These are phyloP conservation scores for Chelonia mydas DNA, from an alignment of 2,797 vertebrate genomes.

Conservation along the genomic window DNA sequence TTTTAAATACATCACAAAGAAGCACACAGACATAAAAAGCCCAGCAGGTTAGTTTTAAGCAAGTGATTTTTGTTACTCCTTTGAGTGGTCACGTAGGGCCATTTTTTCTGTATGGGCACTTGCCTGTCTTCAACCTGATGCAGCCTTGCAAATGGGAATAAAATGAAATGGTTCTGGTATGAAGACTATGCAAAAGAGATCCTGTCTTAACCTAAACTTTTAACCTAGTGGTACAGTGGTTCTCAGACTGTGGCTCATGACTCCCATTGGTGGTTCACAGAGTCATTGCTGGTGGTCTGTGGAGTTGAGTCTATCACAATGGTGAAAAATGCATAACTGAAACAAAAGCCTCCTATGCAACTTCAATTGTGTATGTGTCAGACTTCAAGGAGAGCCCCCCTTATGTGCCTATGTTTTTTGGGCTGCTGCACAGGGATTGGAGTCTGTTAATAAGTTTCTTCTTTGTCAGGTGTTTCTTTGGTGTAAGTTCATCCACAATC, in stretches of 20 bases:
- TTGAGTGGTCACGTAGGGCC: neutral
- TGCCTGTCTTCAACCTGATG: neutral
- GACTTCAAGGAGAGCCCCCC: accelerated
- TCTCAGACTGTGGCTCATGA: neutral
- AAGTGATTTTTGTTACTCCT: neutral
- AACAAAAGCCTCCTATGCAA: accelerated
- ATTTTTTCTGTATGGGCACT: neutral
- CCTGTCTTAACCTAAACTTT: neutral
- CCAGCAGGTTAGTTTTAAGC: neutral
- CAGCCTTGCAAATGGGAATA: accelerated
- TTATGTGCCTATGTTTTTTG: accelerated
- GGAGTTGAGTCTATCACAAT: neutral
- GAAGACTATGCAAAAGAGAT: neutral
- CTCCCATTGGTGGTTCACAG: neutral
- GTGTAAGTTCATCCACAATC: too few species aligned
- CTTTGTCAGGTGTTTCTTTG: neutral
- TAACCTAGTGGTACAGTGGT: accelerated
- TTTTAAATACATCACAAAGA: neutral
- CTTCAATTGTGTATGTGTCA: accelerated
- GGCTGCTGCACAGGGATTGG: accelerated
- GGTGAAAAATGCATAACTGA: neutral
- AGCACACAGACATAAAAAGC: neutral
- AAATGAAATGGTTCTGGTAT: accelerated
- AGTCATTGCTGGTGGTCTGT: accelerated
- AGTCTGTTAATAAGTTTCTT: accelerated